These are phyloP conservation scores for Leptinotarsa texana DNA, from an alignment of 1,140 invertebrate species.

Conservation along the genomic window DNA sequence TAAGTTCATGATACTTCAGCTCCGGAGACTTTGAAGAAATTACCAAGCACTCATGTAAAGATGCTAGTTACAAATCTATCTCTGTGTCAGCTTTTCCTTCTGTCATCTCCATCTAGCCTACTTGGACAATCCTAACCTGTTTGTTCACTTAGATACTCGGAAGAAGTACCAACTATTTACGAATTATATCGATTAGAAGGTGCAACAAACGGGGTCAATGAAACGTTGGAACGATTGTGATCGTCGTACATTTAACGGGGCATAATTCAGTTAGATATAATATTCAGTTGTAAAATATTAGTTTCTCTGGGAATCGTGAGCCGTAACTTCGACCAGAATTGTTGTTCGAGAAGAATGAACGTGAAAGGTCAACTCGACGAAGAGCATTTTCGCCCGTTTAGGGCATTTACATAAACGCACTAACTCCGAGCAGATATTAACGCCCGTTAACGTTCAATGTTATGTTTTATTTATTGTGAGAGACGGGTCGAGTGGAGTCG, in stretches of 20 bases:
- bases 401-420: conserved; percentile 5
- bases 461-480: conserved; percentile 8
- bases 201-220: neutral
- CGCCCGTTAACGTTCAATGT: neutral
- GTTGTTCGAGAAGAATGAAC: neutral
- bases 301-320: conserved; percentile 4
- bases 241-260: neutral
- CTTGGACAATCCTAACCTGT: neutral
- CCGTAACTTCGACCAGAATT: neutral
- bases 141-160: neutral
- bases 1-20: too few relatives aligned
- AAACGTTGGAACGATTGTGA: neutral
- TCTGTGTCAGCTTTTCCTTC: too few relatives aligned
- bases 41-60: too few relatives aligned
- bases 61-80: too few relatives aligned
- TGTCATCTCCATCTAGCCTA: too few relatives aligned
- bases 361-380: conserved; percentile 2
- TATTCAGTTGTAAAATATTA: conserved; percentile 3
- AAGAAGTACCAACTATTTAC: neutral
- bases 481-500: neutral
- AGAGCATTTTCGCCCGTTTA: conserved; percentile 5
- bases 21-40: too few relatives aligned
- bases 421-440: conserved; percentile 3
- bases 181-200: neutral
- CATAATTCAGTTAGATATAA: conserved; percentile 3